phyloP scores from a whole-genome alignment of 2,888 invertebrate species.

The Temnothorax rugatulus region DNA sequence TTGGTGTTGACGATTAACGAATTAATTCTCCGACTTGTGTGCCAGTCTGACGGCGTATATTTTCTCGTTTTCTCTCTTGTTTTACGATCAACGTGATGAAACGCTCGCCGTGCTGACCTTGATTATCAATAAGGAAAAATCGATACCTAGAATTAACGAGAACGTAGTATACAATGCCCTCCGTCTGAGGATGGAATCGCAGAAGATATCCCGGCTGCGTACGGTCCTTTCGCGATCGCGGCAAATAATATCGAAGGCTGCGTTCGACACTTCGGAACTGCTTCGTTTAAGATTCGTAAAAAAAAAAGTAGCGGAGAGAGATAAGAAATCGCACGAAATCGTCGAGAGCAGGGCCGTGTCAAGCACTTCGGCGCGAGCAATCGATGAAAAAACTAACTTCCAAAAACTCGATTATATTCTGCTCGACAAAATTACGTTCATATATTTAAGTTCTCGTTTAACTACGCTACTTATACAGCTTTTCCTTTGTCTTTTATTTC shows the following conservation, averaged over 20 bases:
- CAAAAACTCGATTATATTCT: not conserved
- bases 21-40: not conserved
- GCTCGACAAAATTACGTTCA: not conserved
- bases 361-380: not conserved
- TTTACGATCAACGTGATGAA: conserved; percentile 22
- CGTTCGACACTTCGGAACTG: conserved; percentile 7
- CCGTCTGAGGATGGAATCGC: not conserved
- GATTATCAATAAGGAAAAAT: conserved; percentile 57
- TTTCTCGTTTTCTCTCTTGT: conserved; percentile 22
- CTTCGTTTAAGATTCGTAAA: not conserved
- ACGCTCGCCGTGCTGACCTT: conserved; percentile 33
- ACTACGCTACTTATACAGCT: not conserved
- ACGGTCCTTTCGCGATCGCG: not conserved
- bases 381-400: not conserved
- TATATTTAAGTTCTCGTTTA: not conserved
- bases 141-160: conserved; percentile 46
- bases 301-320: not conserved
- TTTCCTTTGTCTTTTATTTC: not conserved
- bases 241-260: not conserved
- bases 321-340: conserved; percentile 37
- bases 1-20: not conserved
- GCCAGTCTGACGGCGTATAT: not conserved
- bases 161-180: conserved; percentile 7
- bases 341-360: conserved; percentile 37
- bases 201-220: not conserved